Conservation (phyloP, 2,113 vertebrate genomes). For the Ictalurus punctatus region DNA sequence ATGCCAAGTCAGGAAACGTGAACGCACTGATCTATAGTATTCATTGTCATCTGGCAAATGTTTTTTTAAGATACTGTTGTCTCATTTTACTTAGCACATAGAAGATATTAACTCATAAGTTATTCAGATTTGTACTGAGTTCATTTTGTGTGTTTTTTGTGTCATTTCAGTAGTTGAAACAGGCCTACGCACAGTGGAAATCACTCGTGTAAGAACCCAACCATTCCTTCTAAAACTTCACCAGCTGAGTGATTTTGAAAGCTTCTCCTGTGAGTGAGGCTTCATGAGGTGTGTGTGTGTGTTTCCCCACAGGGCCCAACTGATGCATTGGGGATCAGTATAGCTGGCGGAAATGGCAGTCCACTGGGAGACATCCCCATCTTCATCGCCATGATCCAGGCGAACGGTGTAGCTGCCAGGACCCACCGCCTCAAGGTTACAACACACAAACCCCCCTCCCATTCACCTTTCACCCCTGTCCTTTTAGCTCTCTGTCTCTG, state of each 20-base stretch:
- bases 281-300: neutral
- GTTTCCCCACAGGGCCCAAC: conserved; percentile 74
- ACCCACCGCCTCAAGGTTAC: conserved; percentile 86
- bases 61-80: neutral
- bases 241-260: neutral
- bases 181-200: conserved; percentile 83
- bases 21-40: neutral
- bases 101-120: neutral
- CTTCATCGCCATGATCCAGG: conserved; percentile 98
- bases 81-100: neutral
- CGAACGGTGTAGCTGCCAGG: conserved; percentile 87
- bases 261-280: neutral
- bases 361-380: conserved; percentile 91
- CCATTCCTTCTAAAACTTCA: neutral
- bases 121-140: neutral
- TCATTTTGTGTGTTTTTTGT: conserved; percentile 22
- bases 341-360: conserved; percentile 93
- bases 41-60: neutral
- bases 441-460: neutral
- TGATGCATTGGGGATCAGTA: conserved; percentile 92
- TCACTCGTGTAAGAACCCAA: conserved; percentile 78
- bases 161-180: conserved; percentile 67
- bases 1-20: neutral
- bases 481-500: neutral
- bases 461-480: neutral